Evolutionary conservation across 2,888 invertebrate species (phyloP), one percentile per base, ranked within the genome.

Genomic region (Agrenia bidenticulata): DNA sequence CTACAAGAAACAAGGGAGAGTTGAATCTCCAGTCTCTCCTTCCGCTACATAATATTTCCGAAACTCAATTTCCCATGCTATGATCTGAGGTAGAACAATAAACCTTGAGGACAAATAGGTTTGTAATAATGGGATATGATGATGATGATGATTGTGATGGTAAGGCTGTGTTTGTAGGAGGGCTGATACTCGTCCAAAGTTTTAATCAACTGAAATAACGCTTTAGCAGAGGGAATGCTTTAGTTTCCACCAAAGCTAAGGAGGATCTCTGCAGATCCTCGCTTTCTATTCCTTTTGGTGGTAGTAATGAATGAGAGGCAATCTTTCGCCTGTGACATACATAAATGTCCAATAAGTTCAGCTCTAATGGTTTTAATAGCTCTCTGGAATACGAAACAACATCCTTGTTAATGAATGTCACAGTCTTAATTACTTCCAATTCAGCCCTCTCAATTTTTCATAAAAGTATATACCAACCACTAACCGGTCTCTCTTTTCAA

Each of bases 401-500:
- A 69, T 65, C 65, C 63, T 63, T 63, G 68, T 63, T 63, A 69
- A 69, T 65, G 68, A 69, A 69, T 69, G 68, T 65, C 63, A 61
- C 63, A 56, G 60, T 61, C 68, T 69, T 69, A 69, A 69, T 69
- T 69, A 69, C 68, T 60, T 58, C 54, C 61, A 61, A 53, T 65
- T 65, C 61, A 50, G 17, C 26, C 23, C 64, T 53, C 32, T 41
- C 42, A 17, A 42, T 63, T 57, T 57, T 54, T 42, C 42, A 45
- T 45, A 45, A 15, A 45, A 19, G 9, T 32, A 4, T 32, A 32
- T 11, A 4, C 32, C 11, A 32, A 4, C 11, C 32, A 32, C 32
- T 7, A 32, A 32, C 32, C 32, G 32, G 5, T 32, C 11, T 4
- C 5, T 4, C 32, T 11, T 32, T 11, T 32, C 5, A 32, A 32